Evolutionary conservation across 1,140 invertebrate species (phyloP).

Genomic region (Glossosoma conforme): DNA sequence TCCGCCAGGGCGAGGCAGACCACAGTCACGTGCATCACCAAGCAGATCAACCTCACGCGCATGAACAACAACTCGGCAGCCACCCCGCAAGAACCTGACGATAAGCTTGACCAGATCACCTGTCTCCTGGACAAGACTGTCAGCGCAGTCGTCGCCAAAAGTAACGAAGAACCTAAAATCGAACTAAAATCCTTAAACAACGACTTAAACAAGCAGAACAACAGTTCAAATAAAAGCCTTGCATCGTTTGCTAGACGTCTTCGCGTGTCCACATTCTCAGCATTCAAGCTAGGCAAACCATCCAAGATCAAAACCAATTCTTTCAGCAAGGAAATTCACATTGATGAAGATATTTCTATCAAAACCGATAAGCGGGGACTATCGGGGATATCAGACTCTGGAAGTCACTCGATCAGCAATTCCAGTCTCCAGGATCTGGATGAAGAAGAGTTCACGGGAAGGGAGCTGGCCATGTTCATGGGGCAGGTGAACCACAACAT

Average conservation of each 20-base stretch:
- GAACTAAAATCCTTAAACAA: constrained; percentile 4
- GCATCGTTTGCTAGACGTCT: too few relatives aligned
- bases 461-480: constrained; percentile 61
- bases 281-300: too few relatives aligned
- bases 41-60: constrained; percentile 4
- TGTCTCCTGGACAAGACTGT: constrained; percentile 6
- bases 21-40: constrained; percentile 7
- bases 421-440: constrained; percentile 65
- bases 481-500: constrained; percentile 54
- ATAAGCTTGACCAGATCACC: constrained; percentile 14
- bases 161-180: not conserved
- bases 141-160: constrained; percentile 9
- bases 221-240: too few relatives aligned
- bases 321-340: too few relatives aligned
- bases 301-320: too few relatives aligned
- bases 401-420: constrained; percentile 58
- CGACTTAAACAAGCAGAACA: not conserved
- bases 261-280: too few relatives aligned
- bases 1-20: constrained; percentile 2
- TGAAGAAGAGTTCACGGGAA: constrained; percentile 59
- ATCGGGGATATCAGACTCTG: not conserved
- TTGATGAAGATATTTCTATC: too few relatives aligned
- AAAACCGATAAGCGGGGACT: constrained; percentile 1
- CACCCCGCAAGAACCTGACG: constrained; percentile 12
- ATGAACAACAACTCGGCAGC: not conserved